phyloP scores from a whole-genome alignment of 35 echinoderm and acorn worm genomes.

The Holothuria glaberrima region DNA sequence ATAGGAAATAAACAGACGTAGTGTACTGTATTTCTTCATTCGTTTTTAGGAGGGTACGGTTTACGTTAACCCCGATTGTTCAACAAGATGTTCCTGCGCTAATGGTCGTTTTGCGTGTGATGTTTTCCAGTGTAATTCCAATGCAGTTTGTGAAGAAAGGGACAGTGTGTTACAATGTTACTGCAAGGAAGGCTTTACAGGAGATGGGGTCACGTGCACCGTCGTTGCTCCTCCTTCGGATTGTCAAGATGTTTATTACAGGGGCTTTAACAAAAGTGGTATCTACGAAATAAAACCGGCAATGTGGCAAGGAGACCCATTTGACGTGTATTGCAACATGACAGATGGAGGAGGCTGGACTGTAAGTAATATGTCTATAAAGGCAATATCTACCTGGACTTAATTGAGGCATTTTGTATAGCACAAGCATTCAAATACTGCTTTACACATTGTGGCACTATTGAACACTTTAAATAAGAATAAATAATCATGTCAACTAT shows the following conservation, averaged over 20 bases:
- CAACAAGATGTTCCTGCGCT: background rate
- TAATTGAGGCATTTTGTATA: background rate
- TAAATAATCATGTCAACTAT: background rate
- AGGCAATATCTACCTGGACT: background rate
- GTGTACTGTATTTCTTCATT: background rate
- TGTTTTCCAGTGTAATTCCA: background rate
- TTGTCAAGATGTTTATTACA: background rate
- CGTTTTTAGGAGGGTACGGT: background rate
- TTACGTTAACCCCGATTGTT: background rate
- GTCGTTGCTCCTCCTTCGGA: background rate
- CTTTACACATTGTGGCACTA: background rate
- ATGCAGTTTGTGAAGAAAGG: background rate
- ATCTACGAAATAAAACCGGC: background rate
- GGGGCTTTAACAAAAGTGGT: background rate
- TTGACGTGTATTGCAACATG: constrained; percentile 10
- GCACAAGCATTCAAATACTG: background rate
- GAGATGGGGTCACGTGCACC: background rate
- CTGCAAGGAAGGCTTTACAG: background rate
- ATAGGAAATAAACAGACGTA: no score
- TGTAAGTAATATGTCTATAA: background rate
- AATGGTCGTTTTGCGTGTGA: background rate
- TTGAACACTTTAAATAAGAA: background rate
- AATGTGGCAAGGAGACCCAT: background rate
- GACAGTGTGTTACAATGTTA: background rate
- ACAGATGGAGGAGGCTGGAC: background rate